Percentiles rank a stretch among this genome's conserved stretches.
These are phyloP conservation scores for Emydoidea blandingii DNA, from an alignment of 2,797 vertebrate genomes.

Conservation along the genomic window DNA sequence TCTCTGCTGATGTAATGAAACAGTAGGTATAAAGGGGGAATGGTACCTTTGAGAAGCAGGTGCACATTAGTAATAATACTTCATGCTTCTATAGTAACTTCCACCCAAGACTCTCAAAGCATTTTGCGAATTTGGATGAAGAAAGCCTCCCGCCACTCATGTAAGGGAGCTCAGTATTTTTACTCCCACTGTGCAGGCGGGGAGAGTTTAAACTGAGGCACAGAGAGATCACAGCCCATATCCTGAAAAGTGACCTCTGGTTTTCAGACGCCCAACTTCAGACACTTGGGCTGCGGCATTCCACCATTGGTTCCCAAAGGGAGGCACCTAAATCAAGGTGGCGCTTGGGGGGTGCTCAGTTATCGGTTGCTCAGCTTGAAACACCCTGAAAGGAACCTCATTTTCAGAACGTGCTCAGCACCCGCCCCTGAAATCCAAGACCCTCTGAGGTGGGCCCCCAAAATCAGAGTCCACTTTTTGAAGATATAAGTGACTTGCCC, in stretches of 20 bases:
- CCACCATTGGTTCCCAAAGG: background rate
- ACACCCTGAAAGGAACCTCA: background rate
- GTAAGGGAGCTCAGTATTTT: too few relatives aligned
- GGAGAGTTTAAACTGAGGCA: background rate
- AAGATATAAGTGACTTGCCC: background rate
- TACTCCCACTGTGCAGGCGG: too few relatives aligned
- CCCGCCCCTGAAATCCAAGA: background rate
- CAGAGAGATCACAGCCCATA: background rate
- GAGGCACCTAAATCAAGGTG: background rate
- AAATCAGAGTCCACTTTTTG: background rate
- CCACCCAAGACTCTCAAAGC: too few relatives aligned
- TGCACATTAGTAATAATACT: too few relatives aligned
- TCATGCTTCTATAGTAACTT: too few relatives aligned
- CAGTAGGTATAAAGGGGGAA: too few relatives aligned
- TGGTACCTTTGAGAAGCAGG: too few relatives aligned
- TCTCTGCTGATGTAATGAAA: too few relatives aligned
- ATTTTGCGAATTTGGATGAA: too few relatives aligned
- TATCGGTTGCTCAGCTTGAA: background rate
- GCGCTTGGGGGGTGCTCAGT: background rate
- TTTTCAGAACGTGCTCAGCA: background rate
- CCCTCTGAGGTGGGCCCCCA: background rate
- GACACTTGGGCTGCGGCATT: background rate
- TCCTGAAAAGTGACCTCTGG: too few relatives aligned
- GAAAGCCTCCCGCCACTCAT: too few relatives aligned
- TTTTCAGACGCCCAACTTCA: too few relatives aligned